Percentiles rank a stretch among this genome's conserved stretches.
These are phyloP conservation scores for Anniella stebbinsi DNA, from an alignment of 2,797 vertebrate genomes.

Conservation along the genomic window DNA sequence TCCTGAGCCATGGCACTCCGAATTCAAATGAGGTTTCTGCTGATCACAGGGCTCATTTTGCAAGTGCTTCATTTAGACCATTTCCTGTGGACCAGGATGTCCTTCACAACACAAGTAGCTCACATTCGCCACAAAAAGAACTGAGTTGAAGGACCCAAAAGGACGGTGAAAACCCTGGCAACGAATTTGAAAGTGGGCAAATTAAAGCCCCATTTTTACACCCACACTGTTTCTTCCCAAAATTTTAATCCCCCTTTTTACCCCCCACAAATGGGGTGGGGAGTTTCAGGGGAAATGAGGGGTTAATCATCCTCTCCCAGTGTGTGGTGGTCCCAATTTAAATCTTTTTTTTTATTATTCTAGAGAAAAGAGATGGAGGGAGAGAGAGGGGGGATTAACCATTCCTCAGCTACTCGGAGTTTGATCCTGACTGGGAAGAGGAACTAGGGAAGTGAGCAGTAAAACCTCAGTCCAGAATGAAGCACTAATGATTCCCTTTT, in stretches of 20 bases:
- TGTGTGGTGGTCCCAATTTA: too few species aligned
- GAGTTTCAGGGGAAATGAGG: too few species aligned
- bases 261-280: too few species aligned
- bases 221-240: too few species aligned
- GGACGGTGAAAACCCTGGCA: constrained; percentile 35
- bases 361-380: too few species aligned
- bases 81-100: constrained; percentile 24
- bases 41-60: constrained; percentile 37
- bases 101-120: constrained; percentile 28
- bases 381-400: too few species aligned
- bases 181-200: constrained; percentile 5
- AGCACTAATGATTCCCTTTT: background rate
- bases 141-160: constrained; percentile 20
- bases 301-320: too few species aligned
- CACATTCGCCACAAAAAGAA: constrained; percentile 27
- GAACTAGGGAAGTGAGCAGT: background rate
- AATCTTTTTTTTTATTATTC: too few species aligned
- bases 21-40: background rate
- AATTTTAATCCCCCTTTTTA: too few species aligned
- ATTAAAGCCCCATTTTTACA: background rate
- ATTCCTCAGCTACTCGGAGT: too few species aligned
- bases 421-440: background rate
- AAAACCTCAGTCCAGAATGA: background rate
- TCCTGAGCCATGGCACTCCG: background rate
- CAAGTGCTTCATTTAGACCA: background rate